phyloP scores from a whole-genome alignment of 2,888 invertebrate species.

The Tupiocoris notatus region DNA sequence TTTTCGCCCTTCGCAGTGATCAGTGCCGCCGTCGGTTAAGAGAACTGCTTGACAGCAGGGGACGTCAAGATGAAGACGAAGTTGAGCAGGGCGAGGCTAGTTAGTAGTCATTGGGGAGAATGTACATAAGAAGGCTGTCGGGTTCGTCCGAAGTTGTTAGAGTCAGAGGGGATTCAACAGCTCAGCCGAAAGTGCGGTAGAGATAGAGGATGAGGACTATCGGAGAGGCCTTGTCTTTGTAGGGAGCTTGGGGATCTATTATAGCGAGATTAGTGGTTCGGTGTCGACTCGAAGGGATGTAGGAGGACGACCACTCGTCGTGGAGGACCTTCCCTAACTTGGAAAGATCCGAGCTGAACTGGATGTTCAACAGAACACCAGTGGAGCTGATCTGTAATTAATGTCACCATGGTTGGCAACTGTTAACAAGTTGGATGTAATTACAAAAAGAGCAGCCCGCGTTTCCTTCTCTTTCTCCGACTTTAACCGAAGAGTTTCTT shows the following conservation, averaged over 20 bases:
- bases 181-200: background rate
- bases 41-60: background rate
- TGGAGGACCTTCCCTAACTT: background rate
- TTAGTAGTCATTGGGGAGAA: conserved; percentile 38
- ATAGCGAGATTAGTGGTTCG: conserved; percentile 32
- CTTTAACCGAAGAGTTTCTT: background rate
- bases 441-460: conserved; percentile 33
- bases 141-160: conserved; percentile 14
- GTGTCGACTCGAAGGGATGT: conserved; percentile 12
- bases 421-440: conserved; percentile 40
- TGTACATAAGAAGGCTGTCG: conserved; percentile 17
- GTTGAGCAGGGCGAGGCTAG: conserved; percentile 5
- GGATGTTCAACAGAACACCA: background rate
- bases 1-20: no score
- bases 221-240: no score
- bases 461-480: background rate
- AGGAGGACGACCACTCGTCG: background rate
- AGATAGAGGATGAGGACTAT: no score
- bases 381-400: conserved; percentile 28
- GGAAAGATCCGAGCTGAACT: background rate
- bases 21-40: no score
- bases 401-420: conserved; percentile 37
- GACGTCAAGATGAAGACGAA: background rate
- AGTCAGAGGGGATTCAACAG: background rate
- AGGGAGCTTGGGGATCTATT: conserved; percentile 22